Evolutionary conservation across 2,797 vertebrate species (phyloP).

Genomic region (Microctenopoma lineatum): DNA sequence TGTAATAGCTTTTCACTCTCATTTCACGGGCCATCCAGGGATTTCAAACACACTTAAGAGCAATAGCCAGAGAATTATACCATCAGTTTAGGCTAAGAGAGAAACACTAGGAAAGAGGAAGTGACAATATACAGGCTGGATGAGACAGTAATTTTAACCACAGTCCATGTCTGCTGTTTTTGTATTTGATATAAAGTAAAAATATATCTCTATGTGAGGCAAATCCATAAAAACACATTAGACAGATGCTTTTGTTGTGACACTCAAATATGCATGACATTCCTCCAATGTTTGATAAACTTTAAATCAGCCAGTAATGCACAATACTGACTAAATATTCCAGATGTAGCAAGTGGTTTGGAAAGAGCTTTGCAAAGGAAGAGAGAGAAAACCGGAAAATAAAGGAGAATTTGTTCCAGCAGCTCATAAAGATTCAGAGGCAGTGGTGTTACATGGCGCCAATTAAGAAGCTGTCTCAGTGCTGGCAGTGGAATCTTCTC

Average conservation of each 20-base stretch:
- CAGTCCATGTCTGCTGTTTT: neutral
- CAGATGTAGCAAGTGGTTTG: constrained; percentile 22
- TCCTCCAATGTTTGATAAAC: neutral
- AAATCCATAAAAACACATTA: constrained; percentile 12
- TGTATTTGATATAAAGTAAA: constrained; percentile 13
- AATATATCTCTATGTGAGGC: neutral
- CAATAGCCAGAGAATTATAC: constrained; percentile 47
- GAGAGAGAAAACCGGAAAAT: constrained; percentile 6
- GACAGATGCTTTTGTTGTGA: constrained; percentile 10
- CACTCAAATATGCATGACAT: constrained; percentile 3
- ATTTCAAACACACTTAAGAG: constrained; percentile 50
- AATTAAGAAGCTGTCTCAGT: constrained; percentile 67
- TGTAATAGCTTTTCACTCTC: constrained; percentile 57
- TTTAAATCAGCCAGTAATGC: constrained; percentile 15
- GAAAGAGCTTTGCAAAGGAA: constrained; percentile 26
- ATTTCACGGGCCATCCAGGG: constrained; percentile 48
- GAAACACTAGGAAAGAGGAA: constrained; percentile 23
- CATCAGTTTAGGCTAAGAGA: constrained; percentile 26
- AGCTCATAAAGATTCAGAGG: constrained; percentile 59
- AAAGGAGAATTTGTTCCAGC: constrained; percentile 50
- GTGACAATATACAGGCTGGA: constrained; percentile 16
- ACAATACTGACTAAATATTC: constrained; percentile 32
- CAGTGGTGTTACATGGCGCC: constrained; percentile 60
- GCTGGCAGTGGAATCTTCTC: constrained; percentile 46
- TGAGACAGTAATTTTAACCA: constrained; percentile 22